Base-by-base conservation (phyloP, 2,888 invertebrate genomes). In the Tinea pellionella region DNA sequence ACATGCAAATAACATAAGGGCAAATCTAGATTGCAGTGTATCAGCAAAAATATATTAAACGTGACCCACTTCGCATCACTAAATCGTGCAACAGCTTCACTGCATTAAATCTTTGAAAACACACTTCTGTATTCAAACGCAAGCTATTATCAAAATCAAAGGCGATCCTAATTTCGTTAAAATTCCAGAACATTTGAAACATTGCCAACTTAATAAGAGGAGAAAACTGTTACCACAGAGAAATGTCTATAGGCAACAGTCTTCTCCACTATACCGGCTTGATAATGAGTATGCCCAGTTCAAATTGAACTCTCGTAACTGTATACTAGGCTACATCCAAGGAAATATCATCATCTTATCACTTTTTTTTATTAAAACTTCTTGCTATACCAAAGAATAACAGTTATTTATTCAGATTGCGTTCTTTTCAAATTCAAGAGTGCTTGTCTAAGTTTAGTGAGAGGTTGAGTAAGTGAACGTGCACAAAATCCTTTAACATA, bases 401-500 rank as follows among this genome's bases (percentile, higher is more conserved):
- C 2, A 30, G 30, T 30, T 30, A 30, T 42, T 9, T 13, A 42
- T 9, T 42, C 42, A n/a, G 4, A 47, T 47, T 15, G 16, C 16
- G 47, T 47, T 47, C 47, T 16, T 2, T 15, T 47, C 47, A 47
- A 47, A 4, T 47, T 47, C 15, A 47, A 47, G 47, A 13, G 47
- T 37, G 18, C 24, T 16, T 16, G 51, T 11, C 16, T 4, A n/a
- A 19, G 18, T 18, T 24, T 53, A 19, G 53, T 53, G 53, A 53
- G 53, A 53, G 53, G 19, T 53, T 53, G 24, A 24, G 53, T 8
- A 53, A 53, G 53, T 12, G 24, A 53, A 53, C 53, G 53, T 53
- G 53, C 18, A 24, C 53, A 7, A 24, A 53, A 53, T 53, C 53
- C 53, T 53, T 53, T 53, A 53, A 19, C 18, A 42, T 42, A 9